These are phyloP conservation scores for Trachymyrmex septentrionalis DNA, from an alignment of 1,140 invertebrate species.

Conservation along the genomic window DNA sequence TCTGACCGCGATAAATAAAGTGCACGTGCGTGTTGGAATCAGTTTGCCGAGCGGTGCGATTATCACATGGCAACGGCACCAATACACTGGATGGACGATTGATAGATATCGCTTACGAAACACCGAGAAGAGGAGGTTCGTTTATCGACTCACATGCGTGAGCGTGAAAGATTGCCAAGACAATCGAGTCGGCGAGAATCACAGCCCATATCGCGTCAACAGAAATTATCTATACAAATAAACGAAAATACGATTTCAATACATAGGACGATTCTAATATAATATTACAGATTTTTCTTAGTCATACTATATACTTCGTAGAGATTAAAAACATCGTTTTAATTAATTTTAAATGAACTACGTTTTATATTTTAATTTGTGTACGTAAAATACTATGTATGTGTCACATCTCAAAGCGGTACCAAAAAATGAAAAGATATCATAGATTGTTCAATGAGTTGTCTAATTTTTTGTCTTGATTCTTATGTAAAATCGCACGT, in stretches of 20 bases:
- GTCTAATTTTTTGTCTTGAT: too few species aligned
- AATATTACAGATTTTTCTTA: background rate
- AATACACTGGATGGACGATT: background rate
- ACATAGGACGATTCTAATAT: background rate
- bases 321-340: background rate
- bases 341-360: background rate
- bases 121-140: background rate
- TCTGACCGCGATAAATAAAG: background rate
- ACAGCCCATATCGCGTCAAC: background rate
- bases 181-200: background rate
- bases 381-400: background rate
- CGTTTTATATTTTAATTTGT: background rate
- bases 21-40: background rate
- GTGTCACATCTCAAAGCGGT: background rate
- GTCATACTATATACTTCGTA: too few species aligned
- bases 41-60: constrained; percentile 12
- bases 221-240: background rate
- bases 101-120: constrained; percentile 44
- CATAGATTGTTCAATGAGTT: too few species aligned
- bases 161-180: background rate
- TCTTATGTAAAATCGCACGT: too few species aligned
- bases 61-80: constrained; percentile 30
- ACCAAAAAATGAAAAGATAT: too few species aligned
- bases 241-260: background rate
- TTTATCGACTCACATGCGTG: background rate